phyloP scores from a whole-genome alignment of 2,888 invertebrate species.

The Rhimphoctona megacephalus region DNA sequence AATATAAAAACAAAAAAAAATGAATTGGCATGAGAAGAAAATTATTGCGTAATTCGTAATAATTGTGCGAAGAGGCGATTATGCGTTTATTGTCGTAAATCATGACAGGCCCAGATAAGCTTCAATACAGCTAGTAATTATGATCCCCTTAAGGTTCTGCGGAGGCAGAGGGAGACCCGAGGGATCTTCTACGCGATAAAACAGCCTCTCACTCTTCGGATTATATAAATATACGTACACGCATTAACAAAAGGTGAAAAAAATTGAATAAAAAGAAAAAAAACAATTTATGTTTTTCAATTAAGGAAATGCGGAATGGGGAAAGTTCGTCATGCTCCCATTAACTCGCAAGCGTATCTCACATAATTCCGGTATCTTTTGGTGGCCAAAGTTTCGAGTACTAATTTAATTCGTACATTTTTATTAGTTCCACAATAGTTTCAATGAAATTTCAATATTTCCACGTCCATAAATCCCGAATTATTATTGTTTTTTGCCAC shows the following conservation, averaged over 20 bases:
- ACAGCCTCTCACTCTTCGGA: neutral
- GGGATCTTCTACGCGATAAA: neutral
- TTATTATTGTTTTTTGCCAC: neutral
- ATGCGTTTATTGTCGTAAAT: constrained; percentile 62
- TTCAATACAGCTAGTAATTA: constrained; percentile 49
- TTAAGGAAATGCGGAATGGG: constrained; percentile 53
- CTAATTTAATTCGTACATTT: constrained; percentile 18
- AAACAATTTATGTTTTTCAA: constrained; percentile 35
- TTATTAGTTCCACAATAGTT: neutral
- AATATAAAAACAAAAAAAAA: constrained; percentile 57
- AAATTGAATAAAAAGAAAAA: neutral
- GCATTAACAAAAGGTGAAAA: constrained; percentile 10
- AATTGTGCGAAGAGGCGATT: constrained; percentile 72
- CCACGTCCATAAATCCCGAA: neutral
- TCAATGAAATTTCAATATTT: neutral
- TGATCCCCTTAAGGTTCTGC: constrained; percentile 1
- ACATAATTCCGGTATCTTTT: neutral
- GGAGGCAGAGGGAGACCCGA: neutral
- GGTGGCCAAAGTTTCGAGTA: constrained; percentile 11
- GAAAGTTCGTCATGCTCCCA: constrained; percentile 67
- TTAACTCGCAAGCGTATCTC: constrained; percentile 28
- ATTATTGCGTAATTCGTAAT: constrained; percentile 75
- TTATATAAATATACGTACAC: neutral
- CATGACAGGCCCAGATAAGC: constrained; percentile 73
- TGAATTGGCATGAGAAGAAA: neutral